Percentiles rank a stretch among this genome's conserved stretches.
These are phyloP conservation scores for Calameuta idolon DNA, from an alignment of 2,888 invertebrate species.

Conservation along the genomic window DNA sequence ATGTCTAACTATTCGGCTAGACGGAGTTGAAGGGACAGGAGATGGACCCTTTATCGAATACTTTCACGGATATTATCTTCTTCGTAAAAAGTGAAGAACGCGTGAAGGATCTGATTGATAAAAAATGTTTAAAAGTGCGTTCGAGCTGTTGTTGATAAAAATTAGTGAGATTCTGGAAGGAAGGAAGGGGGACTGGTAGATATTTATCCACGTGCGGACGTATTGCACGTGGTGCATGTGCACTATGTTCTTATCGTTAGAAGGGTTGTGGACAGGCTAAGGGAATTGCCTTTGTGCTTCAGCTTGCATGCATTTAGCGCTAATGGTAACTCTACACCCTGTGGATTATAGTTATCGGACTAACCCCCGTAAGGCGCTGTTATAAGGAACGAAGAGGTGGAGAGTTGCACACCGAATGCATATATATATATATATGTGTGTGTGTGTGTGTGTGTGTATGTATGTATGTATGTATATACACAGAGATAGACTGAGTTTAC, in stretches of 20 bases:
- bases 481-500: background rate
- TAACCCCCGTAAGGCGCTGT: background rate
- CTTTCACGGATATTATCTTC: background rate
- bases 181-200: background rate
- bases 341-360: conserved; percentile 39
- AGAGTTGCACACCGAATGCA: background rate
- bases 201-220: background rate
- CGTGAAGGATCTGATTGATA: background rate
- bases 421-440: background rate
- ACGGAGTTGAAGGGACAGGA: background rate
- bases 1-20: background rate
- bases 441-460: too few species aligned
- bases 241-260: background rate
- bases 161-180: background rate
- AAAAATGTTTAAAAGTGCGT: background rate
- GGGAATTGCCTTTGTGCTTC: conserved; percentile 48
- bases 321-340: conserved; percentile 45
- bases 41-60: background rate
- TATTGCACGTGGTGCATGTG: background rate
- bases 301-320: conserved; percentile 44
- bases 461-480: too few species aligned
- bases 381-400: background rate
- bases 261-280: conserved; percentile 19
- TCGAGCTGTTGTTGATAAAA: background rate
- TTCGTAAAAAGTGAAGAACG: background rate